phyloP scores from a whole-genome alignment of 2,113 vertebrate genomes.

The Elaphurus davidianus region DNA sequence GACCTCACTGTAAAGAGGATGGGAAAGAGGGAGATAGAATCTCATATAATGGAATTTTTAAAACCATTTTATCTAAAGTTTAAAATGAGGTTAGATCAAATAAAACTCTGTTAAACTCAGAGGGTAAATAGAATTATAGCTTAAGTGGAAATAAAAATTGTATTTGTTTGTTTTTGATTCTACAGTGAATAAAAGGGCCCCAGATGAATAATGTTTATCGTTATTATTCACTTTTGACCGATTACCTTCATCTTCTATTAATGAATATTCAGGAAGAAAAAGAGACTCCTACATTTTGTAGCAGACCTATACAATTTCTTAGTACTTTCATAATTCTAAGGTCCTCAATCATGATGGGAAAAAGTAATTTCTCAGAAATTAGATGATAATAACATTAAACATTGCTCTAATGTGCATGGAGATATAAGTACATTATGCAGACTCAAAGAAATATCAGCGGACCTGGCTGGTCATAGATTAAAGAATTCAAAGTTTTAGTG shows the following conservation, averaged over 20 bases:
- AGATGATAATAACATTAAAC: not conserved
- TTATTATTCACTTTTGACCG: not conserved
- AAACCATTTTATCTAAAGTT: not conserved
- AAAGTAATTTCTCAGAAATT: not conserved
- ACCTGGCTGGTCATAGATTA: not conserved
- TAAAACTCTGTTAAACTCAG: not conserved
- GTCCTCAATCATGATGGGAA: not conserved
- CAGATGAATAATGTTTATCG: not conserved
- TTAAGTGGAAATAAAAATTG: not conserved
- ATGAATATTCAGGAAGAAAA: not conserved
- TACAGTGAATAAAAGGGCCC: not conserved
- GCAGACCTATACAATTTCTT: not conserved
- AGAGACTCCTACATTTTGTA: not conserved
- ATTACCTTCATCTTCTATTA: not conserved
- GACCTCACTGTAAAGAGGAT: not conserved
- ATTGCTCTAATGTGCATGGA: not conserved
- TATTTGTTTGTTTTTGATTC: not conserved
- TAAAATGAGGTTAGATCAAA: not conserved
- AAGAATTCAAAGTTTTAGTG: not conserved
- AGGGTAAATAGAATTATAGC: not conserved
- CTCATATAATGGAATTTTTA: not conserved
- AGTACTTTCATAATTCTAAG: not conserved
- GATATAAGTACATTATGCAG: not conserved
- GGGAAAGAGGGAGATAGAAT: not conserved
- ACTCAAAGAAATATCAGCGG: not conserved